Evolutionary conservation across 2,113 vertebrate genomes (phyloP).

Genomic region (Takifugu flavidus): DNA sequence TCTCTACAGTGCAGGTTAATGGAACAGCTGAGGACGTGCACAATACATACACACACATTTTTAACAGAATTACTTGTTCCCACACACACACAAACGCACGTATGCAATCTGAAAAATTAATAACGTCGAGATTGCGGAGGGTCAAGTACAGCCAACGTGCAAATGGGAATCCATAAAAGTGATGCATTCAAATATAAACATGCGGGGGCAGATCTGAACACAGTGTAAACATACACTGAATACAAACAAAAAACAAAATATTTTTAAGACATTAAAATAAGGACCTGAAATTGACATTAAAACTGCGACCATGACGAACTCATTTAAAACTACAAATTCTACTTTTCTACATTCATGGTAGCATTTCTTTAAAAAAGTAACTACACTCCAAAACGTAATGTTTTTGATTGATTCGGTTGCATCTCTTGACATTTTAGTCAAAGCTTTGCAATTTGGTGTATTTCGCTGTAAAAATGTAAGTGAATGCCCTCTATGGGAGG

Average conservation of each 20-base stretch:
- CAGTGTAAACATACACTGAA: constrained; percentile 9
- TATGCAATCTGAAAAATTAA: background rate
- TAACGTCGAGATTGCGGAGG: constrained; percentile 15
- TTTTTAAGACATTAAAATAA: constrained; percentile 6
- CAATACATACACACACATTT: background rate
- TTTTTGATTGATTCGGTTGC: too few species aligned
- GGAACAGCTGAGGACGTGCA: constrained; percentile 12
- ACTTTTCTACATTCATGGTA: too few species aligned
- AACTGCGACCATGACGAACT: background rate
- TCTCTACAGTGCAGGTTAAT: constrained; percentile 13
- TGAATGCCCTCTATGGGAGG: too few species aligned
- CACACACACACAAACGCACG: background rate
- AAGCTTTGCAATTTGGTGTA: too few species aligned
- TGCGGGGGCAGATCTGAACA: background rate
- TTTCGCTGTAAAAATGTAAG: too few species aligned
- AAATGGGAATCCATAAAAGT: constrained; percentile 24
- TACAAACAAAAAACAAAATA: background rate
- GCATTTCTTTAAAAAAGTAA: too few species aligned
- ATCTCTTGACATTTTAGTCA: too few species aligned
- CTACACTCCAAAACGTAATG: too few species aligned
- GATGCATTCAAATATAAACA: background rate
- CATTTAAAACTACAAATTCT: too few species aligned
- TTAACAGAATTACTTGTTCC: background rate
- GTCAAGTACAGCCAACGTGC: constrained; percentile 9
- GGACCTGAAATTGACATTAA: background rate